phyloP scores from a whole-genome alignment of 2,797 vertebrate species.

The Crocodylus rhombifer region DNA sequence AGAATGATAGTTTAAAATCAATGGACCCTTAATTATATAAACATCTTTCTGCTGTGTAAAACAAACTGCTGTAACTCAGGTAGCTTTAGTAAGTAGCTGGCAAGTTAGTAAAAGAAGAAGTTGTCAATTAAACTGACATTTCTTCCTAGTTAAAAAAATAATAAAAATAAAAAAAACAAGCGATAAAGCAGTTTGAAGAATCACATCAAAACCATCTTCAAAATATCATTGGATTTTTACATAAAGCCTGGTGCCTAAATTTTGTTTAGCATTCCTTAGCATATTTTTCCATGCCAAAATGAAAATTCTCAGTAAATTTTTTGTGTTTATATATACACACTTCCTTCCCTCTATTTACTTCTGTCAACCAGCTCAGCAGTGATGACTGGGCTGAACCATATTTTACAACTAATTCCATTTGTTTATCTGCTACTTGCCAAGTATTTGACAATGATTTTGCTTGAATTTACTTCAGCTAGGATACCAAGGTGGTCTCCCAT shows the following conservation, averaged over 20 bases:
- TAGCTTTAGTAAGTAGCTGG: neutral
- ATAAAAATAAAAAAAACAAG: neutral
- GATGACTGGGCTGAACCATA: too few relatives aligned
- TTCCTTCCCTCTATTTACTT: too few relatives aligned
- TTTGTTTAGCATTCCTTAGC: neutral
- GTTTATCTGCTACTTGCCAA: too few relatives aligned
- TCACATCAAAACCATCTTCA: neutral
- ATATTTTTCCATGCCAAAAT: neutral
- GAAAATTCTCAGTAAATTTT: too few relatives aligned
- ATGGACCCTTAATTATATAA: neutral
- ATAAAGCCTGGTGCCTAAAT: neutral
- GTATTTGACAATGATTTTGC: too few relatives aligned
- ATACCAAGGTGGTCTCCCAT: too few relatives aligned
- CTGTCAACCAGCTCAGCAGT: too few relatives aligned
- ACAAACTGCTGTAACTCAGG: neutral
- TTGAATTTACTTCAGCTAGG: too few relatives aligned
- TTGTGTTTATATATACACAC: too few relatives aligned
- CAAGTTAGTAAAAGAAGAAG: neutral
- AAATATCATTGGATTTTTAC: neutral
- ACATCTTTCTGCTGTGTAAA: neutral
- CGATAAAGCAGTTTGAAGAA: neutral
- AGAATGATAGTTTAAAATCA: neutral
- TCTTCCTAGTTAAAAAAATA: neutral
- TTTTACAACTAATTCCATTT: too few relatives aligned
- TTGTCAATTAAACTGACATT: neutral